Evolutionary conservation across 2,113 vertebrate genomes (phyloP).

Genomic region (Verasper variegatus): DNA sequence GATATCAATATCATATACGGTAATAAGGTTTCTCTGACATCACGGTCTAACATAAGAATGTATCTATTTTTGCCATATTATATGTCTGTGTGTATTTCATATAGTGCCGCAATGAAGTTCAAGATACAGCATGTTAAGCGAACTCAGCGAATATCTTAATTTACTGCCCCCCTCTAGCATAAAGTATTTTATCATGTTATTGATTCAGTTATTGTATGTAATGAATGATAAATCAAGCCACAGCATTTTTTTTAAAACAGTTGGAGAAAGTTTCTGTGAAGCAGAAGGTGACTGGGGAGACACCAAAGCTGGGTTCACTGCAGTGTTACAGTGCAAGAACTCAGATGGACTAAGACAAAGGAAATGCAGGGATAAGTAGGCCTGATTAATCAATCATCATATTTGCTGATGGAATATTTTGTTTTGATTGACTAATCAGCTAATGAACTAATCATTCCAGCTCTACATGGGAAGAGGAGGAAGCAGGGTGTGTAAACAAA

Average conservation of each 20-base stretch:
- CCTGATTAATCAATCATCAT: background rate
- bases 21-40: conserved; percentile 27
- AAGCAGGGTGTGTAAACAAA: conserved; percentile 51
- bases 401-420: no score
- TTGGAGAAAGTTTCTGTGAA: accelerated
- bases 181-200: background rate
- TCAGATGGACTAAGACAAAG: conserved; percentile 18
- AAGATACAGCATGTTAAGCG: background rate
- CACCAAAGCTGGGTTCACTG: conserved; percentile 25
- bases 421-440: background rate
- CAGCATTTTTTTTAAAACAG: conserved; percentile 29
- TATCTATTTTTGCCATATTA: no score
- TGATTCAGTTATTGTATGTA: background rate
- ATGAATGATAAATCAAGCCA: background rate
- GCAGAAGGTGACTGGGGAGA: conserved; percentile 3
- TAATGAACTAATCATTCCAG: conserved; percentile 1
- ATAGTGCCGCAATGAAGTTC: no score
- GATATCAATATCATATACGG: conserved; percentile 45
- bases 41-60: no score
- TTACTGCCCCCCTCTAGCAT: no score
- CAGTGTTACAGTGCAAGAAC: conserved; percentile 29
- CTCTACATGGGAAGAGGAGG: accelerated
- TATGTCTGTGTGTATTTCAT: background rate
- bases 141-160: no score
- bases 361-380: background rate